Evolutionary conservation across 2,113 vertebrate species (phyloP), one percentile per base, ranked within the genome.

Genomic region (Leucoraja erinaceus): DNA sequence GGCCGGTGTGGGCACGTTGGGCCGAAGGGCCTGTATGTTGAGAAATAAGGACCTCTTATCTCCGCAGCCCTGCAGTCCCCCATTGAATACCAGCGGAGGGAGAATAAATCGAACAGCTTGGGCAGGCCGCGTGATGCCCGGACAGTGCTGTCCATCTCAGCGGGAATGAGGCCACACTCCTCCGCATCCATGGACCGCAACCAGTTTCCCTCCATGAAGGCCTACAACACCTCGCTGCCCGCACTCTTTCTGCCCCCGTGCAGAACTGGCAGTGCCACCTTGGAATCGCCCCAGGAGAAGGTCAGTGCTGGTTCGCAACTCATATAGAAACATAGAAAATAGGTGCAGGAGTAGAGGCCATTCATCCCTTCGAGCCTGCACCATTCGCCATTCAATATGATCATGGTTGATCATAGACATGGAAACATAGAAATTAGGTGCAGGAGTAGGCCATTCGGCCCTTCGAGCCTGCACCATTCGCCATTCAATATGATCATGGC

Each of bases 81-180:
- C 28, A 98, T 98, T 72, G 98, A 98, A 94, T 98, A 98, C 96
- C 98, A 98, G 95, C 96, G 98, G 28, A 95, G 96, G 38, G 98
- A 98, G 95, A 98, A 96, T 95, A 98, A 98, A 95, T 98, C 97
- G 93, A 98, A 97, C 94, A 98, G 98, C 94, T 95, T 98, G 93
- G 98, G 98, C 14, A 95, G 97, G 93, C 94, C 95, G 93, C 95
- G 96, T 95, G 76, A 96, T 94, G 54, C 93, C 20, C 93, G 94
- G 47, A 93, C 93, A 66, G 77, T 47, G 74, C 90, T 96, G 93
- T 95, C 95, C 72, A 94, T 95, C 20, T 93, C 95, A 75, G 94
- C 94, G 3, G 94, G 95, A 38, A 95, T 97, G 78, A 95, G 97
- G 72, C 97, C 97, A 25, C 97, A 96, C 95, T 98, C 97, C 54